Conservation (phyloP, 2,113 vertebrate species). For the Meriones unguiculatus region DNA sequence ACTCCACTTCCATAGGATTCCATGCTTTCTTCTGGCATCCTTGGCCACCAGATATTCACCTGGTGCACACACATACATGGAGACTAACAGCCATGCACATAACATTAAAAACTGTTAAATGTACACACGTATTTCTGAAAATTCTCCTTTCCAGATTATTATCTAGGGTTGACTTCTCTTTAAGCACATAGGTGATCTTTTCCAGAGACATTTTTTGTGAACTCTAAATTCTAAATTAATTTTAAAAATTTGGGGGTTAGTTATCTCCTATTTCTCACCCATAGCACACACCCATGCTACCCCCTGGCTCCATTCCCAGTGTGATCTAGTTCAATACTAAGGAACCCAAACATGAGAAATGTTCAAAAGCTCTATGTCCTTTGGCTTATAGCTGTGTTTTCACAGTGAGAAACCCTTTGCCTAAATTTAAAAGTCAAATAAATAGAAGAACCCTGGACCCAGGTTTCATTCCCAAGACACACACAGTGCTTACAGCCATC, state of each 20-base stretch:
- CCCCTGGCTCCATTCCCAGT: background rate
- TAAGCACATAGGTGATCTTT: background rate
- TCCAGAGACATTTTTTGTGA: background rate
- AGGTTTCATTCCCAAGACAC: background rate
- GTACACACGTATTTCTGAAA: background rate
- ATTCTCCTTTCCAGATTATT: background rate
- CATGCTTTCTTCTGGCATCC: background rate
- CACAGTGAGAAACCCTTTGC: background rate
- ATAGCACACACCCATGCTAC: background rate
- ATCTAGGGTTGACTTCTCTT: background rate
- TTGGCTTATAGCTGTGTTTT: background rate
- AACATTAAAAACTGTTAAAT: background rate
- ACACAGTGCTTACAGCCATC: background rate
- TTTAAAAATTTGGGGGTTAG: background rate
- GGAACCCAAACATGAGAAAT: background rate
- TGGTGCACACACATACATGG: background rate
- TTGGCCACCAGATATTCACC: background rate
- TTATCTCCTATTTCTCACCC: background rate
- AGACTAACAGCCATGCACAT: too few species aligned
- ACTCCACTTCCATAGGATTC: background rate
- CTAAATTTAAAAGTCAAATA: constrained; percentile 14
- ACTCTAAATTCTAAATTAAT: background rate
- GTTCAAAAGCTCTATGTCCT: background rate
- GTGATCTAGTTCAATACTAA: background rate
- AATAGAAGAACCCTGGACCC: too few species aligned